Conservation (phyloP, 2,888 invertebrate species). For the Branchellion lobata region DNA sequence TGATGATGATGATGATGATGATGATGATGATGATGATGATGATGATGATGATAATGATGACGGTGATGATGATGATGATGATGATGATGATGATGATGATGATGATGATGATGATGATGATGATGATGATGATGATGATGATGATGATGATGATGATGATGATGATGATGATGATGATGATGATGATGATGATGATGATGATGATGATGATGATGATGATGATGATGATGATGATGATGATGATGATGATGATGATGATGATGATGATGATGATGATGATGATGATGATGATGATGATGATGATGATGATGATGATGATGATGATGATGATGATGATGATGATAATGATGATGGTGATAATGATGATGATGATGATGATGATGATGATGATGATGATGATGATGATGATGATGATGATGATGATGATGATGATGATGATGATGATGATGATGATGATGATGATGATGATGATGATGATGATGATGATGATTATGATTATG, state of each 20-base stretch:
- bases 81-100: slow-evolving; percentile 33
- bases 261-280: not conserved
- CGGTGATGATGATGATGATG: slow-evolving; percentile 12
- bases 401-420: slow-evolving; percentile 39
- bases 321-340: not conserved
- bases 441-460: not conserved
- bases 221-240: too few relatives aligned
- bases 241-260: slow-evolving; percentile 22
- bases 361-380: slow-evolving; percentile 36
- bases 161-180: slow-evolving; percentile 26
- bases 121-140: not conserved
- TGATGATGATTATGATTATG: too few relatives aligned
- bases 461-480: not conserved
- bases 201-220: not conserved
- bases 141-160: not conserved
- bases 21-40: slow-evolving; percentile 42
- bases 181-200: not conserved
- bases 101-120: too few relatives aligned
- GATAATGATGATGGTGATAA: slow-evolving; percentile 8
- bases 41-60: slow-evolving; percentile 37
- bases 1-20: slow-evolving; percentile 42
- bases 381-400: slow-evolving; percentile 28
- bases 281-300: not conserved
- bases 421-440: slow-evolving; percentile 26
- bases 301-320: not conserved